Percentiles rank a stretch among this genome's conserved stretches.
These are phyloP conservation scores for Forficula auricularia DNA, from an alignment of 1,140 invertebrate genomes.

Conservation along the genomic window DNA sequence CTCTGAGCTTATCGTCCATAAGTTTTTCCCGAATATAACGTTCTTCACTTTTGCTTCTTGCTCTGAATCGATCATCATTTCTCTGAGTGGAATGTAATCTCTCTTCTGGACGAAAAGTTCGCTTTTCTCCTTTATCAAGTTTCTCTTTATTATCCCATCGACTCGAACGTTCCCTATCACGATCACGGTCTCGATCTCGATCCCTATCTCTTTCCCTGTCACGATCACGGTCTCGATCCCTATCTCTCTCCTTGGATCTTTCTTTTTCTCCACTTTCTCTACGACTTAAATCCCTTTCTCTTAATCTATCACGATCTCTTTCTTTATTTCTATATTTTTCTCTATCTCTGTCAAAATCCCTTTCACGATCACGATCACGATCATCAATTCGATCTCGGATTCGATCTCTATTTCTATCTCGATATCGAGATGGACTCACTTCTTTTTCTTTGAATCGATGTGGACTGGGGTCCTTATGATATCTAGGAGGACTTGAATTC, in stretches of 20 bases:
- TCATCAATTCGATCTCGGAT: too few relatives aligned
- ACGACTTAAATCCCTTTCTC: constrained; percentile 3
- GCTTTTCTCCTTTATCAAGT: too few relatives aligned
- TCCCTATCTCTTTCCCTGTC: too few relatives aligned
- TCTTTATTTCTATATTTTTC: neutral
- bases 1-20: neutral
- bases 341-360: neutral
- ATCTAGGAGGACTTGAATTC: too few relatives aligned
- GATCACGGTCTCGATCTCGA: neutral
- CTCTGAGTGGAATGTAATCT: neutral
- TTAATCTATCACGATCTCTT: neutral
- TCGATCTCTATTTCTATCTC: too few relatives aligned
- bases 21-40: neutral
- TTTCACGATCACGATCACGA: too few relatives aligned
- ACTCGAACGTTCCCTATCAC: neutral
- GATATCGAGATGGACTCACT: too few relatives aligned
- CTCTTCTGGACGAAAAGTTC: too few relatives aligned
- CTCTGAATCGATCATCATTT: neutral
- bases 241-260: neutral
- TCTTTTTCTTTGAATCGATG: too few relatives aligned
- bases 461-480: too few relatives aligned
- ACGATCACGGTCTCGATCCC: too few relatives aligned
- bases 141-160: too few relatives aligned
- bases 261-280: constrained; percentile 1
- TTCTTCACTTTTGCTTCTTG: constrained; percentile 2